Base-by-base conservation (phyloP, 2,797 vertebrate species). In the Tauraco hartlaubi region DNA sequence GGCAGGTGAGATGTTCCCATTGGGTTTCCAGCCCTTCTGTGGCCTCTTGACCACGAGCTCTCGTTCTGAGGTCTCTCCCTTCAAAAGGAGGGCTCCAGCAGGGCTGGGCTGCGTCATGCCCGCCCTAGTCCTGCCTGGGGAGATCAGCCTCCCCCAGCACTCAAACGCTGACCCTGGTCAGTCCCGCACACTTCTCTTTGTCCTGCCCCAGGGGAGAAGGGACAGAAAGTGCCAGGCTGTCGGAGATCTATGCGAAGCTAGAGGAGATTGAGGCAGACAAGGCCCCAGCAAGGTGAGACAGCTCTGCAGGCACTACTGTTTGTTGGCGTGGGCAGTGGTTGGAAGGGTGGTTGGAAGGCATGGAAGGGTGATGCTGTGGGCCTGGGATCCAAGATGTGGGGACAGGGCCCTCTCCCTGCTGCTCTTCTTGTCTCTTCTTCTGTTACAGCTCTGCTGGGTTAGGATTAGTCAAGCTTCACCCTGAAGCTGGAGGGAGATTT, bases 211-310 rank as follows among this genome's bases (percentile, higher is more conserved):
- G 99, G 49, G 98, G 97, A 20, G 99, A 99, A 13, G 99, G 99
- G 75, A 96, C 98, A 33, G 99, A 99, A 97, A 99, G 98, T 44
- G 86, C 98, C 44, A 98, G 98, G 33, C 98, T 99, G 37, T 98
- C 99, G 0, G 99, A 99, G 97, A 98, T 99, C 96, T 99, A 99
- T 15, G 88, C 96, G 15, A 99, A 99, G 76, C 97, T 99, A 97
- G 99, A 99, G 93, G 99, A 99, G 98, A 99, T 99, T 18, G 99
- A 99, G 49, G 99, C 99, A 3, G 99, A 99, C 97, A 99, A 99
- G 95, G 99, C 99, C 2, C 99, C 99, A 7, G 99, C 99, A 25
- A 98, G 99, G 99, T 99, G 98, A 95, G 96, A 39, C 9, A 49
- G 49, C 31, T 15, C 26, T 26, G 22, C 14, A n/a, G n/a, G 26